These are phyloP conservation scores for Nothoprocta perdicaria DNA, from an alignment of 2,113 vertebrate species.

Conservation along the genomic window DNA sequence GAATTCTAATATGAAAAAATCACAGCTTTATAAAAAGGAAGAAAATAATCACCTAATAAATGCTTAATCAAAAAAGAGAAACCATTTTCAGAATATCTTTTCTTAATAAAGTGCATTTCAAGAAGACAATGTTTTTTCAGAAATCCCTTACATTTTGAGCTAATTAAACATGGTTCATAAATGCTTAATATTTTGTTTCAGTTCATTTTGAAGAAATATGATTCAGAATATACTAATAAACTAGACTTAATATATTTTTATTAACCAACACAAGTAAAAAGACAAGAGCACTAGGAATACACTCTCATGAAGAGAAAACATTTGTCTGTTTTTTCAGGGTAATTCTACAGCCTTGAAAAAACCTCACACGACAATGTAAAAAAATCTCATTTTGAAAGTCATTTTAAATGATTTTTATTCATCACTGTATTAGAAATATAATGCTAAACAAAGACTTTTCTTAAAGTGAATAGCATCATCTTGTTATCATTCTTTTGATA, in stretches of 20 bases:
- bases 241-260: background rate
- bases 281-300: background rate
- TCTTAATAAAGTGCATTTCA: background rate
- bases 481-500: background rate
- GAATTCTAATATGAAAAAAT: background rate
- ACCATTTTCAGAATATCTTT: background rate
- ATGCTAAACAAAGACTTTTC: fast-evolving
- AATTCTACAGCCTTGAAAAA: background rate
- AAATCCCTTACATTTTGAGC: background rate
- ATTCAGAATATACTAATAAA: background rate
- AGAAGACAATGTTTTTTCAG: background rate
- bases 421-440: background rate
- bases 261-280: background rate
- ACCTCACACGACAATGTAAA: background rate
- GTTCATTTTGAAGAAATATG: background rate
- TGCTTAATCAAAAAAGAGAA: background rate
- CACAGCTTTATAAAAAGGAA: background rate
- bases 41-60: background rate
- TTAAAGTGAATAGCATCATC: background rate
- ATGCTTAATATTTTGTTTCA: background rate
- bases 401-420: background rate
- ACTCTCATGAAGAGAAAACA: background rate
- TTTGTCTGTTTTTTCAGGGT: background rate
- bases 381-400: background rate
- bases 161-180: background rate